Evolutionary conservation across 2,113 vertebrate species (phyloP).

Genomic region (Callopanchax toddi): DNA sequence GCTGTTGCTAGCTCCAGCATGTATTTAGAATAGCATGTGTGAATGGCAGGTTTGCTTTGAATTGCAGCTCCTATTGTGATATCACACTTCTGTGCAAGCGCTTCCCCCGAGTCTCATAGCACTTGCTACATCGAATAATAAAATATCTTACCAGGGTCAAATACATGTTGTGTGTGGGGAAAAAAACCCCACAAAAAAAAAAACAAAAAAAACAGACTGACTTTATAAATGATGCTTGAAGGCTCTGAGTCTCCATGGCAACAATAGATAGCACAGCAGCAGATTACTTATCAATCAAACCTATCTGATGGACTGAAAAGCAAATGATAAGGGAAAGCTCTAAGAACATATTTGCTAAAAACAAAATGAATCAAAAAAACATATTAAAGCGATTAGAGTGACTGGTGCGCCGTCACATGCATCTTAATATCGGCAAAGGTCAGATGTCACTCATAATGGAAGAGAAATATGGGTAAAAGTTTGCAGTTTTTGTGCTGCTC

Average conservation of each 20-base stretch:
- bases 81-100: constrained; percentile 6
- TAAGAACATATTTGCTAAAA: background rate
- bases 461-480: too few species aligned
- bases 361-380: background rate
- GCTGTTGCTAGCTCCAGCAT: background rate
- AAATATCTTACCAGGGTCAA: constrained; percentile 29
- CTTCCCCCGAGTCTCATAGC: constrained; percentile 17
- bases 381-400: background rate
- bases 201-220: constrained; percentile 21
- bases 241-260: constrained; percentile 56
- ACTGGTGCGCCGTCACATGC: background rate
- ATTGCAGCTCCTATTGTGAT: constrained; percentile 9
- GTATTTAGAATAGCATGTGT: background rate
- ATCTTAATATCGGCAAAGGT: background rate
- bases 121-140: constrained; percentile 37
- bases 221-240: constrained; percentile 34
- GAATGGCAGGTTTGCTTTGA: constrained; percentile 10
- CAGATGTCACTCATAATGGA: background rate
- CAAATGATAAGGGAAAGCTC: constrained; percentile 18
- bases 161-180: constrained; percentile 20
- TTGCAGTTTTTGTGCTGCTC: too few species aligned
- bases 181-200: too few species aligned
- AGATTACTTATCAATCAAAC: constrained; percentile 49
- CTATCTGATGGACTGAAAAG: constrained; percentile 19
- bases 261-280: constrained; percentile 41